Percentiles rank a stretch among this genome's conserved stretches.
phyloP scores from a whole-genome alignment of 2,888 invertebrate species.

The Itoplectis maculator region DNA sequence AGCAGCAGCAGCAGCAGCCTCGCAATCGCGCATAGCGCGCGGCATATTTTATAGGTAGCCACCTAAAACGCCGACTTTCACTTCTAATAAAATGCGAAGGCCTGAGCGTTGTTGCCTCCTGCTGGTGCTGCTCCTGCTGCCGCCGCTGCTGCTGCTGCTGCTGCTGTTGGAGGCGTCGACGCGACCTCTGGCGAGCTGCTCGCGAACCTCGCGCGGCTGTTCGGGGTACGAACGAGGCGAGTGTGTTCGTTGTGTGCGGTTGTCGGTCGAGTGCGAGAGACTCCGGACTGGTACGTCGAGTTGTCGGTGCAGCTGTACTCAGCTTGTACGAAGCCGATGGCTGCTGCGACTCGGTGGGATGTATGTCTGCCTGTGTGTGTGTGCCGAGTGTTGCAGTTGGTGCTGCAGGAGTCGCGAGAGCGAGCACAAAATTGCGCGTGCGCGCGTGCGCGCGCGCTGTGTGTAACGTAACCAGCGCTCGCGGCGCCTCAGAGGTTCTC shows the following conservation, averaged over 20 bases:
- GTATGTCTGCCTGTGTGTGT: background rate
- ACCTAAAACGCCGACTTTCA: slow-evolving; percentile 81
- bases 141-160: slow-evolving; percentile 23
- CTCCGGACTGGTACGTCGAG: slow-evolving; percentile 9
- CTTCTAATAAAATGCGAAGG: slow-evolving; percentile 82
- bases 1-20: slow-evolving; percentile 41
- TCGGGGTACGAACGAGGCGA: background rate
- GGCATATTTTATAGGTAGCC: slow-evolving; percentile 72
- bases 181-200: slow-evolving; percentile 24
- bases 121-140: background rate
- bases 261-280: background rate
- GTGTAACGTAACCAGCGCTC: slow-evolving; percentile 69
- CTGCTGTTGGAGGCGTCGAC: slow-evolving; percentile 1
- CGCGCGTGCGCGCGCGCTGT: slow-evolving; percentile 42
- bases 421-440: slow-evolving; percentile 66
- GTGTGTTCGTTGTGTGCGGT: slow-evolving; percentile 2
- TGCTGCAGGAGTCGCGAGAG: slow-evolving; percentile 54
- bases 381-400: slow-evolving; percentile 21
- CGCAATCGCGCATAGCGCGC: slow-evolving; percentile 63
- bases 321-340: too few relatives aligned
- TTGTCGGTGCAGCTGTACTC: slow-evolving; percentile 15
- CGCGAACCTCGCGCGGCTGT: slow-evolving; percentile 28
- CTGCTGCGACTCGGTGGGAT: background rate
- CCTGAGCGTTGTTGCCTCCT: slow-evolving; percentile 65
- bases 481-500: slow-evolving; percentile 56